Percentiles rank a stretch among this genome's conserved stretches.
Conservation (phyloP, 2,113 vertebrate species). For the Cheilinus undulatus region DNA sequence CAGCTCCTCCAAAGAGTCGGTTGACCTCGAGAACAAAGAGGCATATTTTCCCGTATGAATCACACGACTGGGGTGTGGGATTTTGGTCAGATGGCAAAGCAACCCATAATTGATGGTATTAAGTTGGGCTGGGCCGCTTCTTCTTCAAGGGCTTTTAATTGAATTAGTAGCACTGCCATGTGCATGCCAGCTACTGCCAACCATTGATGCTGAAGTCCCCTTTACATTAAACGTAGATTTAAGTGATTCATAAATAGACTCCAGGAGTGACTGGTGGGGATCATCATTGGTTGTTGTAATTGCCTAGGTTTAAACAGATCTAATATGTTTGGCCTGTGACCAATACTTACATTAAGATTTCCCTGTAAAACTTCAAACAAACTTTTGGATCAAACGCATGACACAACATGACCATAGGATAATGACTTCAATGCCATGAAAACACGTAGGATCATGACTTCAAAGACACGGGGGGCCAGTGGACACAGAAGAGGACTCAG, state of each 20-base stretch:
- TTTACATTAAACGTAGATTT: constrained; percentile 30
- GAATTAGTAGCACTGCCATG: constrained; percentile 63
- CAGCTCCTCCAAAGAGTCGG: constrained; percentile 69
- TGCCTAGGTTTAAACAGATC: constrained; percentile 10
- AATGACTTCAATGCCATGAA: constrained; percentile 65
- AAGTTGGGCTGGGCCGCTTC: constrained; percentile 63
- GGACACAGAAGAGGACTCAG: constrained; percentile 68
- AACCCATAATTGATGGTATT: constrained; percentile 76
- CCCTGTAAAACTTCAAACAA: constrained; percentile 69
- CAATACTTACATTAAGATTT: constrained; percentile 41
- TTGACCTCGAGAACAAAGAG: constrained; percentile 77
- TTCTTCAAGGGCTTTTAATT: constrained; percentile 73
- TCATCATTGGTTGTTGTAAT: constrained; percentile 40
- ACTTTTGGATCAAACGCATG: constrained; percentile 65
- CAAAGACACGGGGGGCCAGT: constrained; percentile 63
- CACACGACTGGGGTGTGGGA: constrained; percentile 76
- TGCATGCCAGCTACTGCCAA: constrained; percentile 43
- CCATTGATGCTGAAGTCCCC: constrained; percentile 34
- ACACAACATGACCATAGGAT: constrained; percentile 62
- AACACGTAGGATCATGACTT: constrained; percentile 74
- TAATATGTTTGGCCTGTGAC: constrained; percentile 41
- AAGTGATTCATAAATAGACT: constrained; percentile 33
- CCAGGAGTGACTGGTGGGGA: constrained; percentile 13
- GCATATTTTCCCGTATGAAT: constrained; percentile 83
- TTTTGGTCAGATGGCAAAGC: constrained; percentile 71